A percentile compares a stretch with the other conserved stretches of the same genome.
Conservation (phyloP, 2,113 vertebrate species). For the Dromas ardeola region DNA sequence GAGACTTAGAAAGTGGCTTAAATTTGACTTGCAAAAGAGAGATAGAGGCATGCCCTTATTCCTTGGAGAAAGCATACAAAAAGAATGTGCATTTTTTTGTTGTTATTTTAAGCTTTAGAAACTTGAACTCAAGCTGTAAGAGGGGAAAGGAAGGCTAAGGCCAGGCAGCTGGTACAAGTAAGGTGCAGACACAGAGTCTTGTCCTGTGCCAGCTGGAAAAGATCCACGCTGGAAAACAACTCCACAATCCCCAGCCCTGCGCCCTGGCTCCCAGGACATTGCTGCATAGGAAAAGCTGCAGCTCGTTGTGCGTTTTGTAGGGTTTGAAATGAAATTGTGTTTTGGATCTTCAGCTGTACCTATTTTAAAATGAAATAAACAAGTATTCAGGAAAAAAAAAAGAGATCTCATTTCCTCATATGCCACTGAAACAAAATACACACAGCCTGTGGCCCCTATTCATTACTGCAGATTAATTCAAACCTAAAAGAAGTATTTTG, state of each 20-base stretch:
- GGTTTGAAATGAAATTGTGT: not conserved
- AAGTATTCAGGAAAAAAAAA: not conserved
- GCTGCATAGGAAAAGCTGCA: not conserved
- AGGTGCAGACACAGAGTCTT: not conserved
- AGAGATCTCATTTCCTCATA: not conserved
- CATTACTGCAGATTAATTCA: not conserved
- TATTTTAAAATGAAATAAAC: not conserved
- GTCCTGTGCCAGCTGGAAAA: not conserved
- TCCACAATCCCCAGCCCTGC: fast-evolving
- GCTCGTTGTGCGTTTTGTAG: not conserved
- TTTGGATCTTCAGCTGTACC: not conserved
- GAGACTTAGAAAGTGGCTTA: not conserved
- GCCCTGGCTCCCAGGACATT: not conserved
- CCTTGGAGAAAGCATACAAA: not conserved
- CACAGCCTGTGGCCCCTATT: not conserved
- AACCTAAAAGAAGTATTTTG: not conserved
- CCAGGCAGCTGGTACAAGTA: not conserved
- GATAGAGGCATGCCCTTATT: not conserved
- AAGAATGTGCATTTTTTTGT: not conserved
- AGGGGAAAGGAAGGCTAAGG: not conserved
- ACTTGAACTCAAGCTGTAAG: not conserved
- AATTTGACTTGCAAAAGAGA: constrained; percentile 5
- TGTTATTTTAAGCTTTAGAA: not conserved
- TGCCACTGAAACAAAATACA: not conserved
- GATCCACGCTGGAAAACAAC: not conserved